Conservation (phyloP, 2,888 invertebrate genomes). For the Mechanitis mazaeus region DNA sequence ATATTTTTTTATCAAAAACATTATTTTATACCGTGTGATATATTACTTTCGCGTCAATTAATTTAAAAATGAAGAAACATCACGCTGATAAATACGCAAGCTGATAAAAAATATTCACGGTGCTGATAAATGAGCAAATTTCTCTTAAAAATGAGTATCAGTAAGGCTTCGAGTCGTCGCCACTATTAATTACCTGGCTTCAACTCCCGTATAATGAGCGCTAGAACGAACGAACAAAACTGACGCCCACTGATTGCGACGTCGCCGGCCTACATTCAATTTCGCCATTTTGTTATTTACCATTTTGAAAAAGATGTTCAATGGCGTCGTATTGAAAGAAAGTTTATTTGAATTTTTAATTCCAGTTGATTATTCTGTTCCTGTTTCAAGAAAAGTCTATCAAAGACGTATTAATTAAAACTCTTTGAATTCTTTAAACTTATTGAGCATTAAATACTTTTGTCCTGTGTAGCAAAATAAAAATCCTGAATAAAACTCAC, state of each 20-base stretch:
- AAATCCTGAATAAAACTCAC: background rate
- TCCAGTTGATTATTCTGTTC: conserved; percentile 7
- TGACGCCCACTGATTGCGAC: conserved; percentile 12
- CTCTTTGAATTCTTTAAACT: background rate
- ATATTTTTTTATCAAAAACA: too few relatives aligned
- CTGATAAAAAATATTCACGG: too few relatives aligned
- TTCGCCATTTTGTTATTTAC: conserved; percentile 4
- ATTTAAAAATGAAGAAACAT: background rate
- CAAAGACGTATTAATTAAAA: conserved; percentile 4
- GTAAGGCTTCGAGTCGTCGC: background rate
- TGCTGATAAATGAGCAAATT: background rate
- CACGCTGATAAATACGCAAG: background rate
- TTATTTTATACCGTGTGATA: background rate
- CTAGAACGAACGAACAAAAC: conserved; percentile 11
- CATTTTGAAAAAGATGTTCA: conserved; percentile 6
- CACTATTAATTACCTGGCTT: conserved; percentile 11
- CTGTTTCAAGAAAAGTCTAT: conserved; percentile 6
- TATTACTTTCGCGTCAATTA: background rate
- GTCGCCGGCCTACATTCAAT: conserved; percentile 1
- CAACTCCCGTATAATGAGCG: conserved; percentile 13
- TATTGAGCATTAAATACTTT: background rate
- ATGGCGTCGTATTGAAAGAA: conserved; percentile 5
- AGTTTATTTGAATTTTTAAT: conserved; percentile 6
- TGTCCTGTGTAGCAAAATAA: background rate
- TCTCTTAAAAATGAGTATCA: background rate